A percentile compares a stretch with the other conserved stretches of the same genome.
These are phyloP conservation scores for Peromyscus melanophrys DNA, from an alignment of 2,797 vertebrate genomes.

Conservation along the genomic window DNA sequence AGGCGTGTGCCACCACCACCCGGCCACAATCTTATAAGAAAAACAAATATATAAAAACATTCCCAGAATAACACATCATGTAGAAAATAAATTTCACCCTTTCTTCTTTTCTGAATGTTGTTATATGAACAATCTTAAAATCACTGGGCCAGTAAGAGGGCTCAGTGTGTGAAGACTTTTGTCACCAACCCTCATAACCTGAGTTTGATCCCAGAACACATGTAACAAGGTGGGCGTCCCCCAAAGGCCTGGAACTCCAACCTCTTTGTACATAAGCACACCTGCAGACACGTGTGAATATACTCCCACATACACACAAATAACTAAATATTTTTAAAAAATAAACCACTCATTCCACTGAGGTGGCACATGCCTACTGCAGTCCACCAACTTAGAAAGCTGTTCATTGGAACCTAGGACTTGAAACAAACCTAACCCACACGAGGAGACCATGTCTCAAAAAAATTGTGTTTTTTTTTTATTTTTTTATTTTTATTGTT, in stretches of 20 bases:
- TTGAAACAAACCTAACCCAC: not conserved
- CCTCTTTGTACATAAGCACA: not conserved
- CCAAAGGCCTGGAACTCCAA: not conserved
- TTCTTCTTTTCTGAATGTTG: constrained; percentile 34
- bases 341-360: not conserved
- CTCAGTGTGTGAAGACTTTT: not conserved
- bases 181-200: not conserved
- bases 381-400: not conserved
- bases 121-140: constrained; percentile 43
- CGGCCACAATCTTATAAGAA: not conserved
- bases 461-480: too few relatives aligned
- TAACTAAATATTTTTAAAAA: not conserved
- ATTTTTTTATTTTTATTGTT: not conserved
- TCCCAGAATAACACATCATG: not conserved
- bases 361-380: not conserved
- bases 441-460: not conserved
- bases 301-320: not conserved
- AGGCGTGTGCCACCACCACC: too few relatives aligned
- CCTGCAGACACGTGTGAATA: not conserved
- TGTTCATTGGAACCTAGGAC: not conserved
- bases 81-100: constrained; percentile 51
- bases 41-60: constrained; percentile 19
- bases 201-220: not conserved
- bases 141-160: not conserved
- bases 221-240: not conserved